Conservation (phyloP, 1,140 invertebrate species). For the Apis florea region DNA sequence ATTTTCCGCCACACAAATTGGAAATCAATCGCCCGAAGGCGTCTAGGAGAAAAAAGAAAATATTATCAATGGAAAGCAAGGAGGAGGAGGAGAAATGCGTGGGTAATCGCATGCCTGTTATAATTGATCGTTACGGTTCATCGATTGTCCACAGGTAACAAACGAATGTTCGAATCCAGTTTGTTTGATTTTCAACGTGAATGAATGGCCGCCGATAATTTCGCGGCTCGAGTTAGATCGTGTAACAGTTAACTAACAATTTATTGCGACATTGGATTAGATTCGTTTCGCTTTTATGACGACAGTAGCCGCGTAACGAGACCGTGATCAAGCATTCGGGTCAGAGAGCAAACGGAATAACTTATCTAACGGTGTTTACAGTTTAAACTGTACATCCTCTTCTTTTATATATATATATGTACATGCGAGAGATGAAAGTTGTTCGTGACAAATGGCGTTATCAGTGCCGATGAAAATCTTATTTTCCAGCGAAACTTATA, state of each 20-base stretch:
- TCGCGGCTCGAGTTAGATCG: slow-evolving; percentile 6
- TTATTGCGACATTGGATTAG: slow-evolving; percentile 46
- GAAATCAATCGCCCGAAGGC: neutral
- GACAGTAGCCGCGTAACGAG: slow-evolving; percentile 49
- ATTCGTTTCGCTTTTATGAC: slow-evolving; percentile 50
- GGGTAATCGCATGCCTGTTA: neutral
- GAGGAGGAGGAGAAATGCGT: neutral
- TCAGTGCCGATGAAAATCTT: no score
- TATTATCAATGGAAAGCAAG: neutral
- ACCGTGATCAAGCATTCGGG: slow-evolving; percentile 46
- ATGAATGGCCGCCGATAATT: slow-evolving; percentile 26
- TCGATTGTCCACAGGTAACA: neutral
- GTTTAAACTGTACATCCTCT: neutral
- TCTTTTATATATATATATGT: neutral
- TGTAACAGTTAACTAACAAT: slow-evolving; percentile 44
- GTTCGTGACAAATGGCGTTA: no score
- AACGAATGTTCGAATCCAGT: slow-evolving; percentile 1
- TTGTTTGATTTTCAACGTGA: slow-evolving; percentile 15
- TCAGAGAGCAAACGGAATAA: slow-evolving; percentile 44
- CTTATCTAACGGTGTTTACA: slow-evolving; percentile 43
- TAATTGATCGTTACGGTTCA: slow-evolving; percentile 17
- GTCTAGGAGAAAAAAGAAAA: neutral
- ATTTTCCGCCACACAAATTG: no score
- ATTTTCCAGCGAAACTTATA: no score
- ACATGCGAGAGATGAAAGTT: no score